phyloP scores from a whole-genome alignment of 2,888 invertebrate species.

The Gymnocheta viridis region DNA sequence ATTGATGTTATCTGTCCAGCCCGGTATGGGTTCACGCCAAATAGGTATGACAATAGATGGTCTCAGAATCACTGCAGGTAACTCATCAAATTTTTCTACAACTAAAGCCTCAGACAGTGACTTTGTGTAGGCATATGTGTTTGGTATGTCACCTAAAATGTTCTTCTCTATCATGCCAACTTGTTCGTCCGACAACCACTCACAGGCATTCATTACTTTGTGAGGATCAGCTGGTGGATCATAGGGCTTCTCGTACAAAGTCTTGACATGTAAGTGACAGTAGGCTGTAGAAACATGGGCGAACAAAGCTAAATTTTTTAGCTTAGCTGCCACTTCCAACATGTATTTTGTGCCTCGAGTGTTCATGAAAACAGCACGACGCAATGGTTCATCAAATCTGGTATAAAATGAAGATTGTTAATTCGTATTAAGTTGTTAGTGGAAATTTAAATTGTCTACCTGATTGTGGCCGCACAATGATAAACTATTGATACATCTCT shows the following conservation, averaged over 20 bases:
- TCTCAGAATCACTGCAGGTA: conserved; percentile 91
- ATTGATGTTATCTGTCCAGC: conserved; percentile 97
- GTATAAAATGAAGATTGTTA: neutral
- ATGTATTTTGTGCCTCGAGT: conserved; percentile 94
- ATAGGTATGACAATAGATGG: conserved; percentile 96
- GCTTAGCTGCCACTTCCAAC: conserved; percentile 90
- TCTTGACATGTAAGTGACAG: conserved; percentile 92
- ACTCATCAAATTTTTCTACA: conserved; percentile 88
- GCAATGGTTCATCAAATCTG: conserved; percentile 94
- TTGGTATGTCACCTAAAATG: conserved; percentile 90
- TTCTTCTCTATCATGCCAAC: conserved; percentile 86
- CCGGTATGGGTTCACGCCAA: conserved; percentile 92
- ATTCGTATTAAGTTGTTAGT: neutral
- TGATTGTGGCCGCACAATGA: conserved; percentile 89
- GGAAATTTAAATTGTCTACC: conserved; percentile 76
- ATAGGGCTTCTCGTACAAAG: conserved; percentile 93
- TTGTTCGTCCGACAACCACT: conserved; percentile 90
- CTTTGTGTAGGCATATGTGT: conserved; percentile 96
- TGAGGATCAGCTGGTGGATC: conserved; percentile 91
- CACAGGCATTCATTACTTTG: conserved; percentile 88
- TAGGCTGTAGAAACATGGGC: conserved; percentile 93
- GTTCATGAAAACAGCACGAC: conserved; percentile 94
- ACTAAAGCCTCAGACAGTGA: conserved; percentile 93
- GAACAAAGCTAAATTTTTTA: conserved; percentile 88
- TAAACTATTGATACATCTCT: conserved; percentile 92